Percentiles rank a stretch among this genome's conserved stretches.
Conservation (phyloP, 2,113 vertebrate species). For the Ploceus nigricollis region DNA sequence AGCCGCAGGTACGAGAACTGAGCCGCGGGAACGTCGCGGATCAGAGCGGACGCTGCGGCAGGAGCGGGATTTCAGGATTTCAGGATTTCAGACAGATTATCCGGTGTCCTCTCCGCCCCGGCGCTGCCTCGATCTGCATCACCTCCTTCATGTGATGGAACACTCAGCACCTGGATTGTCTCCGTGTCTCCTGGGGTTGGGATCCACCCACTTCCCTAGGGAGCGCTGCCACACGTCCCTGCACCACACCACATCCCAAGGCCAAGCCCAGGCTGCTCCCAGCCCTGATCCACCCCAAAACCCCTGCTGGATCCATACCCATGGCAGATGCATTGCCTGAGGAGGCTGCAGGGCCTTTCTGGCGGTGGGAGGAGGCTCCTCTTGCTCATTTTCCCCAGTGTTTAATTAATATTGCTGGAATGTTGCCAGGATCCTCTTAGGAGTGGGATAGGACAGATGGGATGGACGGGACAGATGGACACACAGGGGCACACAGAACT, state of each 20-base stretch:
- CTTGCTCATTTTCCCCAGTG: not conserved
- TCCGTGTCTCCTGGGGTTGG: rapidly evolving
- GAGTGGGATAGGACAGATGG: not conserved
- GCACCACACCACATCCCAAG: rapidly evolving
- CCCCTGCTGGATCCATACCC: rapidly evolving
- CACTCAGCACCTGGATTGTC: not conserved
- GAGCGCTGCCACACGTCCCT: rapidly evolving
- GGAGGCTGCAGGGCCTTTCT: not conserved
- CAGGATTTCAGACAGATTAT: not conserved
- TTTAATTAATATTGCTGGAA: not conserved
- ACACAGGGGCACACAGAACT: not conserved
- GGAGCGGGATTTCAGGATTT: not conserved
- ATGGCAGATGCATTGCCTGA: not conserved
- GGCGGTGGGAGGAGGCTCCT: not conserved
- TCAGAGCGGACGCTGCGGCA: rapidly evolving
- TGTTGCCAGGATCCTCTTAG: rapidly evolving
- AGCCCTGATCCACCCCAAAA: rapidly evolving
- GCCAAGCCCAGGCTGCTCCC: rapidly evolving
- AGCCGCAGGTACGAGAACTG: not conserved
- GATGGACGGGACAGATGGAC: not conserved
- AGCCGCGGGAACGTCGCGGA: rapidly evolving
- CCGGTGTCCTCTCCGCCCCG: rapidly evolving
- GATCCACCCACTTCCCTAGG: rapidly evolving
- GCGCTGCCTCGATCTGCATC: not conserved
- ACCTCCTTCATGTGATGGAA: rapidly evolving